phyloP scores from a whole-genome alignment of 1,140 invertebrate species.

The Heterodera carotae region DNA sequence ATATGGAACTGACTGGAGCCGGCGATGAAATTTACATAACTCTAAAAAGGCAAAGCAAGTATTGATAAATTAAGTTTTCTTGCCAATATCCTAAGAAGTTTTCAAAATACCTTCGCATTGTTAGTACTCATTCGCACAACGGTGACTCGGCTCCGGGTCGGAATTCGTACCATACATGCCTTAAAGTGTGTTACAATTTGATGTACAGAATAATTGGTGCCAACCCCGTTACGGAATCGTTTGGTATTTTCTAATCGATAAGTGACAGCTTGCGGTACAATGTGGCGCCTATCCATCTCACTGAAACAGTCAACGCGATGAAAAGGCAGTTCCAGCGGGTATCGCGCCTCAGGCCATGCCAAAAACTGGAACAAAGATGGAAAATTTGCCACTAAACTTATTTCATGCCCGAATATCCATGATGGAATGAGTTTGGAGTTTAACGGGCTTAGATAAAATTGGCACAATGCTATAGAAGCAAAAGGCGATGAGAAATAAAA shows the following conservation, averaged over 20 bases:
- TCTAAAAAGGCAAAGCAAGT: background rate
- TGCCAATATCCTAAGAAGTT: no score
- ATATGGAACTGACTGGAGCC: background rate
- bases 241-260: background rate
- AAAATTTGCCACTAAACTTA: no score
- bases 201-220: no score
- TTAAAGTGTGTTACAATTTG: background rate
- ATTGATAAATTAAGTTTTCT: no score
- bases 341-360: background rate
- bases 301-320: background rate
- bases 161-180: slow-evolving; percentile 4
- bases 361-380: background rate
- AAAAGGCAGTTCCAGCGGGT: background rate
- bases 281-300: background rate
- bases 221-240: background rate
- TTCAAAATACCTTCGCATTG: background rate
- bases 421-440: background rate
- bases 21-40: slow-evolving; percentile 5
- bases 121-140: background rate
- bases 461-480: background rate
- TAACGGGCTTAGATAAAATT: background rate
- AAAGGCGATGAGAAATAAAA: background rate
- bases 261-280: background rate
- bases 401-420: background rate
- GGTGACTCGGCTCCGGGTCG: slow-evolving; percentile 13